Base-by-base conservation (phyloP, 2,113 vertebrate genomes). In the Pseudorectes ferrugineus region DNA sequence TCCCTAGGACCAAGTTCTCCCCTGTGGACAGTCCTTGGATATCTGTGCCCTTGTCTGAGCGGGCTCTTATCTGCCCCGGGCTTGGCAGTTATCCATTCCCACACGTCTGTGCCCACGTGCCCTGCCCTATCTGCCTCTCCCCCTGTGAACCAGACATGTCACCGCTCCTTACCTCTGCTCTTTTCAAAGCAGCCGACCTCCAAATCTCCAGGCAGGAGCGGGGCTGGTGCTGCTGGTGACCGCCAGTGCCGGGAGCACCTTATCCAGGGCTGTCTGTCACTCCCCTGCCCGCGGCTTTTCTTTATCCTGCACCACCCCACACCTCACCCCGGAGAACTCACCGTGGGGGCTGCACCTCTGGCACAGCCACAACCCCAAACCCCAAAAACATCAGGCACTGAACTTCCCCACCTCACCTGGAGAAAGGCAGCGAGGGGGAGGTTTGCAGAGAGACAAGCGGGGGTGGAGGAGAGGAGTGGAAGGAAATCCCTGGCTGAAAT, bases 31-130 rank as follows among this genome's bases (percentile, higher is more conserved):
- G 33, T 28, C 46, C 75, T 35, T 28, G n/a, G 43, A 51, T 26
- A 86, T 24, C 3, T 3, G 2, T 20, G 24, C 17, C 84, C 62
- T 33, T 38, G 57, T 57, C 73, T 36, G 22, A 55, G 40, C 43
- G 12, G 62, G 54, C 3, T 1, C 21, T 73, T 61, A 48, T 42
- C 90, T 67, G 74, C 74, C 68, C 81, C 5, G 4, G 14, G 33
- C 48, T 72, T 48, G 58, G 73, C 76, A 84, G 33, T 33, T 2
- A 12, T 3, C 77, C 49, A 5, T 49, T 21, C 51, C 72, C 40
- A 62, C 40, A 26, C 36, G 12, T 6, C 78, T 6, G 1, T 3
- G 3, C 17, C 40, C 23, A 0, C 3, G 0, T 40, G 38, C 61
- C 38, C 6, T 61, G 31, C 59, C 57, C 51, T n/a, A 23, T 22